A percentile compares a stretch with the other conserved stretches of the same genome.
Conservation (phyloP, 2,113 vertebrate species). For the Carollia perspicillata region DNA sequence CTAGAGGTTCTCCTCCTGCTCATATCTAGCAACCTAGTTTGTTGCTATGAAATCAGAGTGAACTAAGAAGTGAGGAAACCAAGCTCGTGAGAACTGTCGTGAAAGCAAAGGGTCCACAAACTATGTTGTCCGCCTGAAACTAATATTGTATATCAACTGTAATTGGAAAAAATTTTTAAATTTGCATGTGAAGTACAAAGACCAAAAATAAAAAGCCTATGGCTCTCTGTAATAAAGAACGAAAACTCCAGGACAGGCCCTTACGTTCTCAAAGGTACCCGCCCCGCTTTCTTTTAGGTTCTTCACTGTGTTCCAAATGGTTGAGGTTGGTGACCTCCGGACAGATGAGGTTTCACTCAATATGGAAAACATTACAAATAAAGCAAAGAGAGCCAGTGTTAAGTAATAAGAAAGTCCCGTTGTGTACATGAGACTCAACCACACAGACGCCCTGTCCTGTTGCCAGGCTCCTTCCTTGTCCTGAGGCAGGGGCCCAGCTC, state of each 20-base stretch:
- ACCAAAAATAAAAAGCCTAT: not conserved
- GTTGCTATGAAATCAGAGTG: not conserved
- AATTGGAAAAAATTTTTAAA: not conserved
- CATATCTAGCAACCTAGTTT: not conserved
- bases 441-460: not conserved
- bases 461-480: not conserved
- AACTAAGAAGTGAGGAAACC: not conserved
- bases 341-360: not conserved
- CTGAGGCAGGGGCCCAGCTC: not conserved
- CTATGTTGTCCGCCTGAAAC: not conserved
- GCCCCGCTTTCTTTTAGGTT: not conserved
- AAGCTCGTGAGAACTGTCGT: not conserved
- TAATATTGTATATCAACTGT: not conserved
- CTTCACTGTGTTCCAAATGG: not conserved
- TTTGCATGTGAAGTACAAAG: not conserved
- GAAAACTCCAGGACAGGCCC: not conserved
- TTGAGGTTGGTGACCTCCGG: not conserved
- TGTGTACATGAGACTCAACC: not conserved
- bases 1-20: not conserved
- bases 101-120: not conserved
- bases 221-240: not conserved
- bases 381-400: not conserved
- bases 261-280: not conserved
- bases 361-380: not conserved
- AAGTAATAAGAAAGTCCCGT: not conserved